Conservation (phyloP, 1,140 invertebrate species). For the Pentalonia nigronervosa region DNA sequence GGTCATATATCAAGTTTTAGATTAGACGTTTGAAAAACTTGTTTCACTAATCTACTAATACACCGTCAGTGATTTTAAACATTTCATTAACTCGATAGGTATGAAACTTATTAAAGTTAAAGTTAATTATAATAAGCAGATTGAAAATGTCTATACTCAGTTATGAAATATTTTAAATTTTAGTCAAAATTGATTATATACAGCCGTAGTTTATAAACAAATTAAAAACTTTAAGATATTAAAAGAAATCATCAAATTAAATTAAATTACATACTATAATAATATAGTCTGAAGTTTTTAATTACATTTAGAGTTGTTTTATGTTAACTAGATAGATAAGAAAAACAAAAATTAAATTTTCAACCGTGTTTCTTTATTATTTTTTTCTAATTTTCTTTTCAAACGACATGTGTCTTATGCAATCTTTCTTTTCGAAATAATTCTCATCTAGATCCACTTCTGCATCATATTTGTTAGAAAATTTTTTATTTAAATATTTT, state of each 20-base stretch:
- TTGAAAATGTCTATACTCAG: not conserved
- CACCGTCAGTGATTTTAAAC: not conserved
- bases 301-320: not conserved
- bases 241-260: constrained; percentile 25
- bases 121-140: constrained; percentile 5
- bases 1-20: not conserved
- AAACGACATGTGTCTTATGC: not conserved
- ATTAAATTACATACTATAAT: not conserved
- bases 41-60: not conserved
- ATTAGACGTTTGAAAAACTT: not conserved
- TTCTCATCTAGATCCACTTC: not conserved
- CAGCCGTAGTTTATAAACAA: constrained; percentile 13
- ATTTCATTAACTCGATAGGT: not conserved
- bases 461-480: not conserved
- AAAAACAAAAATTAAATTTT: not conserved
- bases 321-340: not conserved
- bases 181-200: not conserved
- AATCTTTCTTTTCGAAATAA: not conserved
- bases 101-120: not conserved
- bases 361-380: not conserved
- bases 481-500: not conserved
- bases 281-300: not conserved
- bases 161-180: not conserved
- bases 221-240: constrained; percentile 17
- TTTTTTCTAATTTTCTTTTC: not conserved